Conservation (phyloP, 1,140 invertebrate species). For the Battus philenor region DNA sequence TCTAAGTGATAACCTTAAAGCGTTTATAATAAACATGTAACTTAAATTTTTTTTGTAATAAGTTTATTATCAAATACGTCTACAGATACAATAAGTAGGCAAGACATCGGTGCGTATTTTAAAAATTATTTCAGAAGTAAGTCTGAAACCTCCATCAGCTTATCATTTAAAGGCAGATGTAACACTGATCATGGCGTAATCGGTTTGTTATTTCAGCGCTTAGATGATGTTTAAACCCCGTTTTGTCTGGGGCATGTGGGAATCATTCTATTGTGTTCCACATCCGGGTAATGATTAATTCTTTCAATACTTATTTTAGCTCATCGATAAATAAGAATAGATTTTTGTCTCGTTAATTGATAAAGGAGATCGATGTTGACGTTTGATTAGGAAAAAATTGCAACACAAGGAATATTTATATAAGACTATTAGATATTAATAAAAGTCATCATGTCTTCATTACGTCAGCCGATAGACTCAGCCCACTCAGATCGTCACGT, state of each 20-base stretch:
- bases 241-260: constrained; percentile 71
- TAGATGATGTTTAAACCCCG: constrained; percentile 64
- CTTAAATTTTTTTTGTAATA: too few relatives aligned
- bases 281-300: constrained; percentile 68
- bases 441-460: too few relatives aligned
- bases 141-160: constrained; percentile 21
- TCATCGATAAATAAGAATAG: constrained; percentile 20
- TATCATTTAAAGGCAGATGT: constrained; percentile 36
- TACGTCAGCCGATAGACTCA: too few relatives aligned
- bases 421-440: too few relatives aligned
- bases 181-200: constrained; percentile 62
- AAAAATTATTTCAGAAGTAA: too few relatives aligned
- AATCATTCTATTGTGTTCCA: constrained; percentile 71
- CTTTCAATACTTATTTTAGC: constrained; percentile 42
- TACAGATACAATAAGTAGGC: too few relatives aligned
- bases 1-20: constrained; percentile 42
- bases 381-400: not conserved
- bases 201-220: constrained; percentile 72
- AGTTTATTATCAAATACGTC: too few relatives aligned
- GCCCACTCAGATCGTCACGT: too few relatives aligned
- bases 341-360: too few relatives aligned
- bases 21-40: constrained; percentile 26
- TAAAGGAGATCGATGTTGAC: constrained; percentile 1
- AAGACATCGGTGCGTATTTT: too few relatives aligned
- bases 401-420: too few relatives aligned